Percentiles rank a stretch among this genome's conserved stretches.
phyloP scores from a whole-genome alignment of 1,140 invertebrate species.

The Halesus radiatus region DNA sequence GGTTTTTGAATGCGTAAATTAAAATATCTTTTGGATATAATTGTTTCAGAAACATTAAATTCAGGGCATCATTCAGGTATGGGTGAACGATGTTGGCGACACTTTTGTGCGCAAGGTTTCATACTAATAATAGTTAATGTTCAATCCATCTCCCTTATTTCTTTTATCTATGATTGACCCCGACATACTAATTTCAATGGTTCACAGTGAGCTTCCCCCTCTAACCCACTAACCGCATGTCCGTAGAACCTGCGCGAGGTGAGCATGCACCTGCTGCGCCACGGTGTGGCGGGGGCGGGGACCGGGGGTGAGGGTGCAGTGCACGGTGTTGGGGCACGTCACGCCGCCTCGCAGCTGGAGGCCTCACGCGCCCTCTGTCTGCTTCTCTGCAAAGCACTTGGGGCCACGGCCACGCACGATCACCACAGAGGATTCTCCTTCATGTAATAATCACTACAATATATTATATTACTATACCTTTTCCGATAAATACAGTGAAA shows the following conservation, averaged over 20 bases:
- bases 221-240: conserved; percentile 39
- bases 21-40: no score
- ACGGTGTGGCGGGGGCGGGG: conserved; percentile 65
- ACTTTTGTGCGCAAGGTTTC: no score
- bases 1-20: no score
- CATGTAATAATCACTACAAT: conserved; percentile 74
- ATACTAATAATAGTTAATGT: no score
- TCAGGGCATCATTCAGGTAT: no score
- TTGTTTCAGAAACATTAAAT: no score
- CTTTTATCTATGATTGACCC: no score
- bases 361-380: conserved; percentile 82
- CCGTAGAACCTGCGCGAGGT: conserved; percentile 82
- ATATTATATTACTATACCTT: background rate
- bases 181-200: no score
- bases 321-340: conserved; percentile 84
- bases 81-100: no score
- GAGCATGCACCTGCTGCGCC: conserved; percentile 85
- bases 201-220: no score
- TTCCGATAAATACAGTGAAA: background rate
- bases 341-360: conserved; percentile 84
- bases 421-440: conserved; percentile 82
- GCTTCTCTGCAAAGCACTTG: conserved; percentile 77
- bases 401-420: conserved; percentile 75
- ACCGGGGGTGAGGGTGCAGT: conserved; percentile 79
- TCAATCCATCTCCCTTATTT: no score